A percentile compares a stretch with the other conserved stretches of the same genome.
These are phyloP conservation scores for Hydrophis major DNA, from an alignment of 2,797 vertebrate species.

Conservation along the genomic window DNA sequence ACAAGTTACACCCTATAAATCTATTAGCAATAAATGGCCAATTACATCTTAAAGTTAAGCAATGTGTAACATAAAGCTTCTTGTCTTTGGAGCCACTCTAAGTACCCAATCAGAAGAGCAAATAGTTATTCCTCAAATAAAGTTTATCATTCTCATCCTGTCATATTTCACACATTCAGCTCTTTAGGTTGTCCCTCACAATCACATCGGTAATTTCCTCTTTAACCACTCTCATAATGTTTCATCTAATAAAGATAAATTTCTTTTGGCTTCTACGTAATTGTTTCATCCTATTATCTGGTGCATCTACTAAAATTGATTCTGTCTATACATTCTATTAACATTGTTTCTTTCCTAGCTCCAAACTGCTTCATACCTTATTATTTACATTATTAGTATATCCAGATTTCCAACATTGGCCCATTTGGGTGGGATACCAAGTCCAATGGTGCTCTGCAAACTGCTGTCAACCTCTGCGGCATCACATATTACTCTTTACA, in stretches of 20 bases:
- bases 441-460: background rate
- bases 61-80: background rate
- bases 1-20: background rate
- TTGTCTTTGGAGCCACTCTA: background rate
- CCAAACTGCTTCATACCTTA: background rate
- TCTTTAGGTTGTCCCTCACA: too few species aligned
- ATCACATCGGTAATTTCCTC: background rate
- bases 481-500: background rate
- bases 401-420: background rate
- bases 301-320: background rate
- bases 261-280: background rate
- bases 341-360: background rate
- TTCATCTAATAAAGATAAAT: background rate
- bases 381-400: background rate
- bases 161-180: background rate
- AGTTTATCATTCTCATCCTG: background rate
- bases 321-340: background rate
- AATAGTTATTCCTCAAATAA: background rate
- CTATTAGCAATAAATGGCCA: background rate
- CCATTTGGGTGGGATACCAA: background rate
- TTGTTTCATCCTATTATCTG: background rate
- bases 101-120: background rate
- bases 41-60: background rate
- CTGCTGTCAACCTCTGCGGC: background rate
- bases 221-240: background rate